Evolutionary conservation across 2,797 vertebrate genomes (phyloP).

Genomic region (Brachyrhaphis roseni): DNA sequence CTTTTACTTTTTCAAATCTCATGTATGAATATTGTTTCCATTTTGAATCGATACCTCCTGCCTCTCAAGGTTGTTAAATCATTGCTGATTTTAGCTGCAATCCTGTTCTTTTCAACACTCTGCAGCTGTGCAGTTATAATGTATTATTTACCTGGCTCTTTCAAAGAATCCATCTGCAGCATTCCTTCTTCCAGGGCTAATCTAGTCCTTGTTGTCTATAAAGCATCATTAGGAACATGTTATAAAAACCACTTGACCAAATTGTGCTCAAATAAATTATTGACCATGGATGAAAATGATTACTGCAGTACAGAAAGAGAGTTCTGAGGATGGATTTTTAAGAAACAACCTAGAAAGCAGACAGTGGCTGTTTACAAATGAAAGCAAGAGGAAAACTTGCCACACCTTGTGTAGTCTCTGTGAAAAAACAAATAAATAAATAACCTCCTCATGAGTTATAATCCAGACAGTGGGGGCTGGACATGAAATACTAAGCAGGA

Average conservation of each 20-base stretch:
- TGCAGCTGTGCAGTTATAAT: conserved; percentile 53
- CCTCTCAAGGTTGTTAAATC: conserved; percentile 66
- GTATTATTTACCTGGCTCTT: conserved; percentile 61
- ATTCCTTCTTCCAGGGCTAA: conserved; percentile 55
- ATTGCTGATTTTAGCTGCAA: conserved; percentile 46
- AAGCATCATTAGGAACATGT: conserved; percentile 48
- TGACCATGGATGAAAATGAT: conserved; percentile 76
- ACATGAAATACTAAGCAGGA: conserved; percentile 61
- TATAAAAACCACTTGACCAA: conserved; percentile 72
- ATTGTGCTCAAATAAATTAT: conserved; percentile 75
- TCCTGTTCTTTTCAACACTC: conserved; percentile 44
- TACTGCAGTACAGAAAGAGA: conserved; percentile 58
- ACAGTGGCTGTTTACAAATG: conserved; percentile 56
- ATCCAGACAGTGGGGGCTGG: conserved; percentile 45
- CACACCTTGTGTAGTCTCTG: conserved; percentile 65
- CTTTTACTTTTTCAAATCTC: conserved; percentile 44
- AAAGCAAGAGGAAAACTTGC: conserved; percentile 42
- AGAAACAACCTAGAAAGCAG: conserved; percentile 46
- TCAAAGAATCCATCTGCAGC: conserved; percentile 46
- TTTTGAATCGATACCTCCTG: conserved; percentile 45
- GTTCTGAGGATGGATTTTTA: conserved; percentile 44
- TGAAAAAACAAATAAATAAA: conserved; percentile 62
- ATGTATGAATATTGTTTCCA: conserved; percentile 55
- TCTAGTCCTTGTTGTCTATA: conserved; percentile 65
- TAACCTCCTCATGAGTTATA: conserved; percentile 66